Conservation (phyloP, 2,113 vertebrate genomes). For the Tamias sibiricus region DNA sequence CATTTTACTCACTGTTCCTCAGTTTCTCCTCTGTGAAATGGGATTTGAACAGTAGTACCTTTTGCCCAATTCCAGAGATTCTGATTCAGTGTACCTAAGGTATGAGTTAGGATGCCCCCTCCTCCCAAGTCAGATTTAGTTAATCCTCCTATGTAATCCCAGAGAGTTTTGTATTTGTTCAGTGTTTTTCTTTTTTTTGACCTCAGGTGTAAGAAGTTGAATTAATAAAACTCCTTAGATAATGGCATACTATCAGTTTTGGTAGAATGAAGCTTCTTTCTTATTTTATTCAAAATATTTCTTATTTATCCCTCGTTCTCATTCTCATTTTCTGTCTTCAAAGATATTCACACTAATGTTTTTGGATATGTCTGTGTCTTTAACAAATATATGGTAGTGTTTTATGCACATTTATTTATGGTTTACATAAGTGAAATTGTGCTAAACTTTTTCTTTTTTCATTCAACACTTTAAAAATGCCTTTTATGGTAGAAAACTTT, state of each 20-base stretch:
- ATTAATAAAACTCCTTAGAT: neutral
- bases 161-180: neutral
- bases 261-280: neutral
- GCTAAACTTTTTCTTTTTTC: neutral
- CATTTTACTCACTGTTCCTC: neutral
- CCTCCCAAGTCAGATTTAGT: neutral
- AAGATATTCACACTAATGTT: neutral
- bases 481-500: neutral
- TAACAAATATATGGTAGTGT: neutral
- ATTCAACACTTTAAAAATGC: neutral
- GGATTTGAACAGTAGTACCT: neutral
- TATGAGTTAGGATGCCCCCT: neutral
- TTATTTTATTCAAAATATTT: neutral
- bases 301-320: neutral
- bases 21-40: conserved; percentile 25
- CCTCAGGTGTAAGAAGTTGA: neutral
- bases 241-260: neutral
- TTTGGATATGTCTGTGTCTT: conserved; percentile 16
- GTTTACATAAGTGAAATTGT: conserved; percentile 12
- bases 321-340: neutral
- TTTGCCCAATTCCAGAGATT: neutral
- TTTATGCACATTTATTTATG: conserved; percentile 1
- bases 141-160: neutral
- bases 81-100: neutral
- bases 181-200: neutral